Base-by-base conservation (phyloP, 2,888 invertebrate genomes). In the Epirrhoe alternata region DNA sequence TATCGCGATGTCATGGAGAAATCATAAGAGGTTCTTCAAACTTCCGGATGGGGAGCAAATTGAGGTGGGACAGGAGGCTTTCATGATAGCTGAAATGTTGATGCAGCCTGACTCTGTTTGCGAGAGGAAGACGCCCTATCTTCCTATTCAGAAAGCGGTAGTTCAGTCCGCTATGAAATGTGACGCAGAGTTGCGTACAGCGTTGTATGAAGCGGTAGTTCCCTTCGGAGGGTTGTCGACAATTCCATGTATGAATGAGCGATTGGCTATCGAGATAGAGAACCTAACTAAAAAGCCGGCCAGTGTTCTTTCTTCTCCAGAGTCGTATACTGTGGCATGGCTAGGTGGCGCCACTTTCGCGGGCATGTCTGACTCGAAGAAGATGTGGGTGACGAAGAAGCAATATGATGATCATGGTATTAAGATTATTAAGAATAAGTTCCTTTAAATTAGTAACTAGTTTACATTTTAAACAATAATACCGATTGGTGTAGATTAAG, bases 281-380 rank as follows among this genome's bases (percentile, higher is more conserved):
- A 50, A 49, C 1, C 8, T 76, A 0, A 60, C 76, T 0, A 10
- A 76, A 0, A 74, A 69, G 7, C 77, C 84, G 0, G 84, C 86
- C 0, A 77, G 78, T 33, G 71, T 92, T 1, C 1, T 82, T 0
- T 55, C 76, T 0, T 84, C 86, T 0, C 35, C 78, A 0, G 92
- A 92, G 69, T 71, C 85, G 0, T 86, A 86, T 45, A 79, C 85
- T 0, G 72, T 86, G 0, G 35, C 86, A 0, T 92, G 91, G 92
- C 70, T 92, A 14, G 92, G 92, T 0, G 92, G 86, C 4, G 86
- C 92, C 0, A 84, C 84, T 0, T 91, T 89, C 55, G 88, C 90
- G 1, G 85, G 85, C 0, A 80, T 91, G 61, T 38, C 76, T 0
- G 87, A 79, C 0, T 70, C 86, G 0, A 68, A 75, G 4, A 85